Conservation (phyloP, 1,140 invertebrate species). For the Adoxophyes honmai region DNA sequence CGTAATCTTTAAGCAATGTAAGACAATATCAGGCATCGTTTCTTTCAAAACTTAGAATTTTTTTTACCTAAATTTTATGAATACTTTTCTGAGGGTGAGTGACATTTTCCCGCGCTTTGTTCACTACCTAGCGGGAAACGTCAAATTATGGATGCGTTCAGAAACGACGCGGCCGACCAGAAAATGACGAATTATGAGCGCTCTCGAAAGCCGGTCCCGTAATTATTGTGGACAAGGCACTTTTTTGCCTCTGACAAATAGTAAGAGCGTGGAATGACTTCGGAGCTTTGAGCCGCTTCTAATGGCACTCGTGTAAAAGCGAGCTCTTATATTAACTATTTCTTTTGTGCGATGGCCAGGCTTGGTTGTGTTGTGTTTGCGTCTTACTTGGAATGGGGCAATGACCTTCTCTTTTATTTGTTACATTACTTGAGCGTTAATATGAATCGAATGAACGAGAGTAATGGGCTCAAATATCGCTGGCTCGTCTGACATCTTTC, state of each 20-base stretch:
- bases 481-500: conserved; percentile 47
- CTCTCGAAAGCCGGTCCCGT: conserved; percentile 69
- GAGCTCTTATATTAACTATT: conserved; percentile 74
- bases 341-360: conserved; percentile 66
- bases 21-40: too few relatives aligned
- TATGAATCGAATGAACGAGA: conserved; percentile 65
- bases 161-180: conserved; percentile 66
- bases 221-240: conserved; percentile 75
- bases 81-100: too few relatives aligned
- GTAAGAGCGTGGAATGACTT: conserved; percentile 68
- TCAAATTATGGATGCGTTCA: conserved; percentile 70
- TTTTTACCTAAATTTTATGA: too few relatives aligned
- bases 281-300: conserved; percentile 68
- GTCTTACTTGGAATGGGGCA: conserved; percentile 49
- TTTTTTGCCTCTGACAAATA: conserved; percentile 74
- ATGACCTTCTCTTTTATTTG: conserved; percentile 68
- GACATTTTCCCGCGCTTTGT: conserved; percentile 42
- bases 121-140: conserved; percentile 58
- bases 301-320: conserved; percentile 67
- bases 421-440: conserved; percentile 71
- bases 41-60: too few relatives aligned
- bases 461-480: conserved; percentile 65
- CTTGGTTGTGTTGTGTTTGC: conserved; percentile 53
- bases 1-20: too few relatives aligned
- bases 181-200: conserved; percentile 74